These are phyloP conservation scores for Parnassius glacialis DNA, from an alignment of 2,888 invertebrate genomes.

Conservation along the genomic window DNA sequence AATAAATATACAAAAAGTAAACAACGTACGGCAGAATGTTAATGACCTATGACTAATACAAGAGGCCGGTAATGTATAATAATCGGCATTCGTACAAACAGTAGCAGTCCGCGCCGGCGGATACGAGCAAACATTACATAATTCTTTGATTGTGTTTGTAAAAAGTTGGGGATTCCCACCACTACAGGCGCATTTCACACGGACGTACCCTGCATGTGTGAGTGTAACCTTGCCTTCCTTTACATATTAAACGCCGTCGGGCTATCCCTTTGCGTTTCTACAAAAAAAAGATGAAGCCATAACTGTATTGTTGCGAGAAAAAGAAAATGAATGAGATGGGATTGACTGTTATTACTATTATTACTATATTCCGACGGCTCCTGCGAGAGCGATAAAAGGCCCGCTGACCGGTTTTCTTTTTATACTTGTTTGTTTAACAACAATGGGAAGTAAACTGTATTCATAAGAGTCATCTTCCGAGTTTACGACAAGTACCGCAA, in stretches of 20 bases:
- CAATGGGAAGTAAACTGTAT: constrained; percentile 76
- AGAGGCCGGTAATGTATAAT: constrained; percentile 69
- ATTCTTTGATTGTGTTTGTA: constrained; percentile 81
- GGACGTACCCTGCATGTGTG: constrained; percentile 64
- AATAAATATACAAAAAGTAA: constrained; percentile 61
- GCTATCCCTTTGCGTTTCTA: constrained; percentile 79
- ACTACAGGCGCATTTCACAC: constrained; percentile 74
- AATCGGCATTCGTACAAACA: constrained; percentile 75
- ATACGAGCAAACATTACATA: constrained; percentile 79
- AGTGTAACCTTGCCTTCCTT: constrained; percentile 79
- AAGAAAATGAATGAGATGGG: constrained; percentile 73
- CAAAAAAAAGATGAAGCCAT: constrained; percentile 70
- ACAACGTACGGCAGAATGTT: constrained; percentile 65
- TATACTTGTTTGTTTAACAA: constrained; percentile 69
- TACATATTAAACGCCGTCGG: constrained; percentile 79
- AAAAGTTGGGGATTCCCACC: constrained; percentile 81
- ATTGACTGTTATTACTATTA: constrained; percentile 78
- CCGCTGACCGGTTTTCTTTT: constrained; percentile 77
- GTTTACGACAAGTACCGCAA: constrained; percentile 55
- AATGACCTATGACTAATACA: constrained; percentile 77
- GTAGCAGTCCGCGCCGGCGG: constrained; percentile 67
- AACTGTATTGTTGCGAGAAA: constrained; percentile 74
- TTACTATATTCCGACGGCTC: constrained; percentile 72
- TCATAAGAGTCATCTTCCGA: constrained; percentile 67
- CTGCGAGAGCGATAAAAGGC: constrained; percentile 72